Base-by-base conservation (phyloP, 2,888 invertebrate species). In the Deilephila porcellus region DNA sequence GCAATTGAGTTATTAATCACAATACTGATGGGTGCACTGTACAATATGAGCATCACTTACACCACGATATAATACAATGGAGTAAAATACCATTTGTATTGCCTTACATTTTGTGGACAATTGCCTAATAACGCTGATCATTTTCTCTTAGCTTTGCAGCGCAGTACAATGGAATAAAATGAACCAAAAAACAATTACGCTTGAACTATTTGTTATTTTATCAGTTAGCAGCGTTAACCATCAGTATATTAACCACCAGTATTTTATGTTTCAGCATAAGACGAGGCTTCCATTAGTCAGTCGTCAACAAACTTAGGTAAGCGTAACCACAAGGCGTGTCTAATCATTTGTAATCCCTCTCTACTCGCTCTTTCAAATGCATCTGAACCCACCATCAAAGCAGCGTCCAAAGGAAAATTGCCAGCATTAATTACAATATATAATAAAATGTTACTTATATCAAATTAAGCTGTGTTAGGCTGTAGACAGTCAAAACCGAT, bases 341-440 rank as follows among this genome's bases (percentile, higher is more conserved):
- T 81, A 79, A 94, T 96, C 95, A 96, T 92, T 95, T 93, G 85
- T 96, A 96, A 91, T 96, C 96, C 81, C 91, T 93, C 75, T 96
- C 96, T 84, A 96, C 96, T 89, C 91, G 94, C 81, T 95, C 95
- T 94, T 95, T 96, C 85, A 96, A 93, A 85, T 93, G 91, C 91
- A 94, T 84, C 94, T 94, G 89, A 84, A 88, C 93, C 95, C 95
- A 95, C 94, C 95, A 92, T 88, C 82, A 78, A 91, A 93, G 95
- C 95, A 92, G 95, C 95, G 95, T 93, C 93, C 93, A 91, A 93
- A 90, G 86, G 76, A 82, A 86, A 87, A 90, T 84, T 80, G 86
- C 52, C 80, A 84, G 88, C 86, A 83, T 85, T 82, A 82, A 81
- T 83, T 80, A 78, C 25, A 29, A 25, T 20, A 64, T 64, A n/a